phyloP scores from a whole-genome alignment of 2,888 invertebrate species.

The Megaustenia siamemsis region DNA sequence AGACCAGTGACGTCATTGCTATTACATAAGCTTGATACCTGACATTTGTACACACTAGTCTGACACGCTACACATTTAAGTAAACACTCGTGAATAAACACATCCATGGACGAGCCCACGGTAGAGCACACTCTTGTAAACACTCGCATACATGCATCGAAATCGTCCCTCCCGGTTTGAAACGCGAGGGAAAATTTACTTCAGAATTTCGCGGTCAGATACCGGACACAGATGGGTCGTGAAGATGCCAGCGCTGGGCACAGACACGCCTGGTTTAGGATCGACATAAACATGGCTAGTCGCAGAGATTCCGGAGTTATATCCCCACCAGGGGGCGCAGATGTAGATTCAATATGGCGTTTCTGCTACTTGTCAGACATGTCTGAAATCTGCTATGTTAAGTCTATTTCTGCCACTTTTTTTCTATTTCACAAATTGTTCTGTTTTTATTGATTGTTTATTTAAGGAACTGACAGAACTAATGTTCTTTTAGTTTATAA shows the following conservation, averaged over 20 bases:
- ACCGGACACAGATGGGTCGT: slow-evolving; percentile 43
- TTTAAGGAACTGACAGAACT: not conserved
- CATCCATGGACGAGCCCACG: not conserved
- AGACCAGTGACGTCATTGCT: not conserved
- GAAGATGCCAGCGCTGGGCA: slow-evolving; percentile 35
- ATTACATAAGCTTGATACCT: not conserved
- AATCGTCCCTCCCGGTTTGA: not conserved
- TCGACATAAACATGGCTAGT: slow-evolving; percentile 35
- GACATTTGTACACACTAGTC: not conserved
- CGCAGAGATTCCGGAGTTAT: slow-evolving; percentile 15
- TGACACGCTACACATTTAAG: not conserved
- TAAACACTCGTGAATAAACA: slow-evolving; percentile 1
- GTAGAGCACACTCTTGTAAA: slow-evolving; percentile 12
- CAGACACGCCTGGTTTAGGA: slow-evolving; percentile 32
- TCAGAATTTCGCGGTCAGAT: not conserved
- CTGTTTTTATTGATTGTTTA: not conserved
- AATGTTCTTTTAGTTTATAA: not conserved
- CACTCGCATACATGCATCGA: not conserved
- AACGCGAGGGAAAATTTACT: slow-evolving; percentile 19
- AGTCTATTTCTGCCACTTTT: not conserved
- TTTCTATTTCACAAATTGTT: not conserved
- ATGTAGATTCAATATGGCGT: slow-evolving; percentile 34
- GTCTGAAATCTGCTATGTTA: not conserved
- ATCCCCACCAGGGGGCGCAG: slow-evolving; percentile 28
- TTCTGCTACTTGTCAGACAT: slow-evolving; percentile 13